phyloP scores from a whole-genome alignment of 1,140 invertebrate genomes.

The Lutraria rhynchaena region DNA sequence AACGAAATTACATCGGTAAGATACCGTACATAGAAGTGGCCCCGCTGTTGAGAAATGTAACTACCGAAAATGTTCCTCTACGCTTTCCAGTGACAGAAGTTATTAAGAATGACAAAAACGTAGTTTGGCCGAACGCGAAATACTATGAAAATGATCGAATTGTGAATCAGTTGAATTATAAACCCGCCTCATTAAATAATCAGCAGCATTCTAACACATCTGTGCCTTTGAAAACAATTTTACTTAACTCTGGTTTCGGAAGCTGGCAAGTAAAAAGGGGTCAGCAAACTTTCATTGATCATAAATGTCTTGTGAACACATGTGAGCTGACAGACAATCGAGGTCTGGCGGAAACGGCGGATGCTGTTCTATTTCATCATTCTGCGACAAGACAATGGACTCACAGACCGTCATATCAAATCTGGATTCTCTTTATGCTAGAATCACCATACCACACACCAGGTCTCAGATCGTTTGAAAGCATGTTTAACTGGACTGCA shows the following conservation, averaged over 20 bases:
- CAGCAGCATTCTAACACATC: slow-evolving; percentile 4
- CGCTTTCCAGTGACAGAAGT: not conserved
- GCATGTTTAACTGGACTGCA: slow-evolving; percentile 96
- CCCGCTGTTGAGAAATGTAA: not conserved
- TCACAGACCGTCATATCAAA: slow-evolving; percentile 57
- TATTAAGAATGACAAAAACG: not conserved
- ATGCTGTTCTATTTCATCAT: slow-evolving; percentile 65
- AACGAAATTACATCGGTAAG: not conserved
- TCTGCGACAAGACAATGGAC: slow-evolving; percentile 13
- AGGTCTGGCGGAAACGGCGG: slow-evolving; percentile 30
- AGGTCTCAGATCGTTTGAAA: slow-evolving; percentile 88
- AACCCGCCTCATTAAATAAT: slow-evolving; percentile 38
- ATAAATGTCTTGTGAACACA: slow-evolving; percentile 66
- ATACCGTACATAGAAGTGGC: not conserved
- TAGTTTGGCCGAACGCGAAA: slow-evolving; percentile 61
- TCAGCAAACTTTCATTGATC: slow-evolving; percentile 54
- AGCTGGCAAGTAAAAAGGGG: slow-evolving; percentile 54
- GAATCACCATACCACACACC: slow-evolving; percentile 86
- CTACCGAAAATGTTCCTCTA: not conserved
- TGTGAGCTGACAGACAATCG: slow-evolving; percentile 64
- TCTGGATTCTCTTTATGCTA: slow-evolving; percentile 87
- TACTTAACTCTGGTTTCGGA: slow-evolving; percentile 62
- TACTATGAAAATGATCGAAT: slow-evolving; percentile 67
- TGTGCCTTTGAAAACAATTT: slow-evolving; percentile 69
- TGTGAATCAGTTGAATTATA: slow-evolving; percentile 66